These are phyloP conservation scores for Actinostola sp. DNA, from an alignment of 92 coral and sea anemone genomes.

Conservation along the genomic window DNA sequence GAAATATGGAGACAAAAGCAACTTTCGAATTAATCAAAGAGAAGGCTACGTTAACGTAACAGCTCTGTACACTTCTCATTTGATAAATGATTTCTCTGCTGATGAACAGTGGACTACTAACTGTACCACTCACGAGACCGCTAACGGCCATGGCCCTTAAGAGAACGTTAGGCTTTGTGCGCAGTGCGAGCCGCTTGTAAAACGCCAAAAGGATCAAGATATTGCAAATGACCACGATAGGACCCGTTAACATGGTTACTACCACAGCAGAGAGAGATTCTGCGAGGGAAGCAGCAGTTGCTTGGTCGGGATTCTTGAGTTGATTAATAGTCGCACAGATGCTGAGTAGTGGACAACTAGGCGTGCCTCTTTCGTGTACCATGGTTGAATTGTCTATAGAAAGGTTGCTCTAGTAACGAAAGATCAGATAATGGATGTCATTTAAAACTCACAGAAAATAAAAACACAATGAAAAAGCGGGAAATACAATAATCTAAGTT, in stretches of 20 bases:
- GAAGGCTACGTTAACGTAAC: neutral
- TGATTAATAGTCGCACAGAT: too few relatives aligned
- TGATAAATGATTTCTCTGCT: neutral
- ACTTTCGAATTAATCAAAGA: neutral
- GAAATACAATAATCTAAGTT: too few relatives aligned
- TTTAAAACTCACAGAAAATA: too few relatives aligned
- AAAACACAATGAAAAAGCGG: too few relatives aligned
- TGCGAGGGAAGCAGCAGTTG: neutral
- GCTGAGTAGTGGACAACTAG: too few relatives aligned
- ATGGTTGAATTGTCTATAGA: too few relatives aligned
- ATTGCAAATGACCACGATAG: neutral
- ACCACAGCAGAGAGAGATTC: neutral
- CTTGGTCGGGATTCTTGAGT: too few relatives aligned
- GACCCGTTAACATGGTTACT: neutral
- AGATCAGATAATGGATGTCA: too few relatives aligned
- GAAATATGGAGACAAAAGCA: neutral
- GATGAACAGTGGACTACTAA: neutral
- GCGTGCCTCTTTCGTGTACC: too few relatives aligned
- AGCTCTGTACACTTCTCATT: neutral
- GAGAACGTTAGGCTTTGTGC: neutral
- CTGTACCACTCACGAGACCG: neutral
- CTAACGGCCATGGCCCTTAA: neutral
- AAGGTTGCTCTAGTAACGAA: too few relatives aligned
- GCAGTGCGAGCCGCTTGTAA: neutral
- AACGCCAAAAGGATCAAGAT: constrained; percentile 7